Conservation (phyloP, 2,113 vertebrate genomes). For the Rana temporaria region DNA sequence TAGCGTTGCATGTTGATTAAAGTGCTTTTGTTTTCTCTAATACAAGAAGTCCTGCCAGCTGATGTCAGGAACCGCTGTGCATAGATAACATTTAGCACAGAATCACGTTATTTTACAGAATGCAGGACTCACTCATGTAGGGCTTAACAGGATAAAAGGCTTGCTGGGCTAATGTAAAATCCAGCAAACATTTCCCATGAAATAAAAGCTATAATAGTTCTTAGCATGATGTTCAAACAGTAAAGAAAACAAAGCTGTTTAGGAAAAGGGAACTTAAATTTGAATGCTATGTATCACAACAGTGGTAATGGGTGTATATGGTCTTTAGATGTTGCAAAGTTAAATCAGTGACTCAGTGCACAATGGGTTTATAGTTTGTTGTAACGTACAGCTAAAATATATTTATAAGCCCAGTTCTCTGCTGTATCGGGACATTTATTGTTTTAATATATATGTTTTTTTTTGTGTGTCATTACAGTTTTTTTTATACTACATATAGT, state of each 20-base stretch:
- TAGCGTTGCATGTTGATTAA: slow-evolving; percentile 41
- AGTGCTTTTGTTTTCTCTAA: slow-evolving; percentile 48
- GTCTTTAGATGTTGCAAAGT: too few species aligned
- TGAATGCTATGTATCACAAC: background rate
- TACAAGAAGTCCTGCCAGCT: slow-evolving; percentile 36
- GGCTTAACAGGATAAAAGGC: slow-evolving; percentile 28
- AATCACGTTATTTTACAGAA: slow-evolving; percentile 44
- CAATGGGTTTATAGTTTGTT: too few species aligned
- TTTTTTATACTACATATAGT: too few species aligned
- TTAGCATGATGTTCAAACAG: background rate
- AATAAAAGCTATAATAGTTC: slow-evolving; percentile 6
- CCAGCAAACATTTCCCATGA: slow-evolving; percentile 11
- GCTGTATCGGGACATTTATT: too few species aligned
- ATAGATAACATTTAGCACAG: slow-evolving; percentile 41
- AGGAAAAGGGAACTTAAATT: slow-evolving; percentile 1
- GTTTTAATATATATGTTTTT: too few species aligned
- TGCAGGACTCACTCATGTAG: slow-evolving; percentile 30
- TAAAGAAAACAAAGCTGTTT: slow-evolving; percentile 20
- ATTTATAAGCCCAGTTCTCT: too few species aligned
- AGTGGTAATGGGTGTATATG: too few species aligned
- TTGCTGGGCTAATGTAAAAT: slow-evolving; percentile 33
- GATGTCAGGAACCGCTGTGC: slow-evolving; percentile 44
- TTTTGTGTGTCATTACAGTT: too few species aligned
- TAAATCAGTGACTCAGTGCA: too few species aligned
- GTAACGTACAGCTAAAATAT: too few species aligned